phyloP scores from a whole-genome alignment of 2,888 invertebrate species.

The Ornithoptera priamus region DNA sequence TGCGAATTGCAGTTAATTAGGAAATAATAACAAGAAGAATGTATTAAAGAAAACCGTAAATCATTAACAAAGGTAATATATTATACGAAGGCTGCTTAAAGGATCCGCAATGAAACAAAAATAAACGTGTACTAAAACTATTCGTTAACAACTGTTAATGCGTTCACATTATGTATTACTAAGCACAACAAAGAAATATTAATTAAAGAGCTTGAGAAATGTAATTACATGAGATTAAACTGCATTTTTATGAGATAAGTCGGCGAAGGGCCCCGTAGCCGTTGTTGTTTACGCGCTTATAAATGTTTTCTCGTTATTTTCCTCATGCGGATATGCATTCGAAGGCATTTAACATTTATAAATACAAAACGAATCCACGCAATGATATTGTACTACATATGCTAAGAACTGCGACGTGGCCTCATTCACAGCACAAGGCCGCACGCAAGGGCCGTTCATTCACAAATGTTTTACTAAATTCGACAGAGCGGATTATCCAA shows the following conservation, averaged over 20 bases:
- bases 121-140: neutral
- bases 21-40: neutral
- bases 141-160: slow-evolving; percentile 8
- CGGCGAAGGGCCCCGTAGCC: neutral
- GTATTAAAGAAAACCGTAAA: neutral
- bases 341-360: slow-evolving; percentile 10
- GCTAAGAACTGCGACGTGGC: slow-evolving; percentile 30
- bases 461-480: slow-evolving; percentile 48
- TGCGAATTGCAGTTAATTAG: no score
- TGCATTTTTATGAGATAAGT: slow-evolving; percentile 18
- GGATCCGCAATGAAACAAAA: neutral
- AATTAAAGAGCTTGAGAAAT: slow-evolving; percentile 15
- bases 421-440: slow-evolving; percentile 47
- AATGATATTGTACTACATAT: slow-evolving; percentile 48
- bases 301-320: slow-evolving; percentile 11
- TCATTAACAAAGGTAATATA: neutral
- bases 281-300: slow-evolving; percentile 14
- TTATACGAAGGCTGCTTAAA: neutral
- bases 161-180: slow-evolving; percentile 1
- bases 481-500: slow-evolving; percentile 52
- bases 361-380: slow-evolving; percentile 37
- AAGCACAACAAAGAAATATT: slow-evolving; percentile 12
- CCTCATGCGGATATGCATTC: neutral
- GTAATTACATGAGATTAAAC: slow-evolving; percentile 16
- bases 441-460: slow-evolving; percentile 56